Evolutionary conservation across 2,797 vertebrate species (phyloP).

Genomic region (Cyprinodon diabolis): DNA sequence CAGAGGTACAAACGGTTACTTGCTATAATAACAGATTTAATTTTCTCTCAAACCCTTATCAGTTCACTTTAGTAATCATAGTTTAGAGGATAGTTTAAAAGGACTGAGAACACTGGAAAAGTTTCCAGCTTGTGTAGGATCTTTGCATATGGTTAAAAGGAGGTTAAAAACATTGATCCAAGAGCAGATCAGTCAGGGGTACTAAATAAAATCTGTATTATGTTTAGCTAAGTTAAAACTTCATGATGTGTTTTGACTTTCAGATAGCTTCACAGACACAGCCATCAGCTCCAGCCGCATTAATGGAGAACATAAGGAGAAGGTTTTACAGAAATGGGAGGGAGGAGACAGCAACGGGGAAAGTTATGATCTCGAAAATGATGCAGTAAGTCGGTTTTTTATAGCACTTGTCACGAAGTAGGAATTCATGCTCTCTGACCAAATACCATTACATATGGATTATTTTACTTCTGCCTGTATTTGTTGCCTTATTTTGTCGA

Average conservation of each 20-base stretch:
- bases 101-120: background rate
- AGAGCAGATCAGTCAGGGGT: background rate
- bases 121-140: background rate
- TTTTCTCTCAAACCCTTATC: no score
- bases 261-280: constrained; percentile 92
- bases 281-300: constrained; percentile 87
- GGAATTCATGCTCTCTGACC: background rate
- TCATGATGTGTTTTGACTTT: constrained; percentile 6
- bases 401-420: background rate
- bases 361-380: constrained; percentile 89
- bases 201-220: background rate
- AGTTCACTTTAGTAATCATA: no score
- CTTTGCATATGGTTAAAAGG: background rate
- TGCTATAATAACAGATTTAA: no score
- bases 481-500: background rate
- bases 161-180: background rate
- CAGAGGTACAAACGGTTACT: constrained; percentile 80
- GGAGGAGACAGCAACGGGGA: constrained; percentile 92
- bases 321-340: constrained; percentile 92
- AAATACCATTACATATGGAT: background rate
- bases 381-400: constrained; percentile 80
- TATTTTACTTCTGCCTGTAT: background rate
- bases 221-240: background rate
- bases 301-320: constrained; percentile 93
- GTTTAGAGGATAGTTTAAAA: no score